These are phyloP conservation scores for Patagioenas fasciata DNA, from an alignment of 2,113 vertebrate species.

Conservation along the genomic window DNA sequence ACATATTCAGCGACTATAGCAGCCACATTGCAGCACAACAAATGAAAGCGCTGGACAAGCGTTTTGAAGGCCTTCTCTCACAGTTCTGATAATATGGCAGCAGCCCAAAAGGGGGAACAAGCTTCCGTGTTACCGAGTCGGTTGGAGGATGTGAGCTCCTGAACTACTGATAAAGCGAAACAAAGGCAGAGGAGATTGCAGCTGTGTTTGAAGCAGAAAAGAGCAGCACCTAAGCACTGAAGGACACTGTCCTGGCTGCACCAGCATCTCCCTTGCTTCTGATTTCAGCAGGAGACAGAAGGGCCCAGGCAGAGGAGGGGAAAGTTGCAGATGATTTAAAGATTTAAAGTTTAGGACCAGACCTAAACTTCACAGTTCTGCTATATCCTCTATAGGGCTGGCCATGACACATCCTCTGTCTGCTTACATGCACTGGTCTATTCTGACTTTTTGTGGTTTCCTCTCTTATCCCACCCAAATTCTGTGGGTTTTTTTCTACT, in stretches of 20 bases:
- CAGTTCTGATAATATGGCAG: not conserved
- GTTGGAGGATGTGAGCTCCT: not conserved
- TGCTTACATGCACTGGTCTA: not conserved
- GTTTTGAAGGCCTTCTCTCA: not conserved
- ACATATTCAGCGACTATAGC: constrained; percentile 48
- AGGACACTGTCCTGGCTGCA: not conserved
- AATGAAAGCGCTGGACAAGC: constrained; percentile 65
- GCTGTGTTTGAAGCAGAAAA: not conserved
- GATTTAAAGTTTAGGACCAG: not conserved
- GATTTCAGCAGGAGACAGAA: not conserved
- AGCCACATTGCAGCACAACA: constrained; percentile 50
- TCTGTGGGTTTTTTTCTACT: not conserved
- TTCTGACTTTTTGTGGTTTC: not conserved
- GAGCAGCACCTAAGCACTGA: not conserved
- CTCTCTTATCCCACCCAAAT: not conserved
- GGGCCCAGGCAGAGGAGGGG: not conserved
- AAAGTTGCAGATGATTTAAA: not conserved
- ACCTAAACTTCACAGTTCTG: not conserved
- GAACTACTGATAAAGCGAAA: not conserved
- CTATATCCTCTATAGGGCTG: not conserved
- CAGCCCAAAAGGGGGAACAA: not conserved
- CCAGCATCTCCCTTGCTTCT: not conserved
- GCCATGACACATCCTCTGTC: not conserved
- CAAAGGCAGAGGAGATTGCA: not conserved
- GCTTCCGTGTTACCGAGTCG: not conserved